Percentiles rank a stretch among this genome's conserved stretches.
These are phyloP conservation scores for Sceliomorpha sp. DNA, from an alignment of 2,888 invertebrate genomes.

Conservation along the genomic window DNA sequence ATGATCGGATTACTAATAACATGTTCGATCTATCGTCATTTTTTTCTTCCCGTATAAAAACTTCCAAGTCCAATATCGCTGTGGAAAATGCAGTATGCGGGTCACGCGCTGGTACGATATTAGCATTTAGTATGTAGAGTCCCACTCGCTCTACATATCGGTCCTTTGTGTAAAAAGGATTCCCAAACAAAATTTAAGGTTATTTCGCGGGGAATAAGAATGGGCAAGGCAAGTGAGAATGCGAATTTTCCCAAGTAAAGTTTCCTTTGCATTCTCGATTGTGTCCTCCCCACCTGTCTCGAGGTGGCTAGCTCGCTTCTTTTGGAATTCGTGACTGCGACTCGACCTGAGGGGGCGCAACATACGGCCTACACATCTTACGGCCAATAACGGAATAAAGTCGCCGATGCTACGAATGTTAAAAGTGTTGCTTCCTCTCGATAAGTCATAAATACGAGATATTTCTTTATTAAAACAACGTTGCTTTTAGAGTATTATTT, in stretches of 20 bases:
- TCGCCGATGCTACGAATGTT: conserved; percentile 40
- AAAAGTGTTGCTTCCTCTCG: no score
- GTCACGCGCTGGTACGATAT: conserved; percentile 77
- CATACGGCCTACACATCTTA: conserved; percentile 45
- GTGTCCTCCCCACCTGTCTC: conserved; percentile 37
- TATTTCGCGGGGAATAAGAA: conserved; percentile 78
- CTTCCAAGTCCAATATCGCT: conserved; percentile 21
- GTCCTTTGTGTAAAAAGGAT: conserved; percentile 79
- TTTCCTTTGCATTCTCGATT: conserved; percentile 57
- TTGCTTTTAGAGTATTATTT: no score
- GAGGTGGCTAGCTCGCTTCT: conserved; percentile 22
- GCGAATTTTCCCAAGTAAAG: conserved; percentile 45
- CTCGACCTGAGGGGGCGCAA: conserved; percentile 35
- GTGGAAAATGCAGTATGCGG: conserved; percentile 61
- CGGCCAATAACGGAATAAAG: conserved; percentile 47
- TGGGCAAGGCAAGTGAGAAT: conserved; percentile 61
- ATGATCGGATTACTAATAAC: no score
- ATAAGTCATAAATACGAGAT: no score
- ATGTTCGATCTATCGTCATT: not conserved
- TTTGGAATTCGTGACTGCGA: conserved; percentile 58
- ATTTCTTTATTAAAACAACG: no score
- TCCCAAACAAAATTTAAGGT: conserved; percentile 79
- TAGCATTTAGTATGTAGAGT: conserved; percentile 77
- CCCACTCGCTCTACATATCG: conserved; percentile 76
- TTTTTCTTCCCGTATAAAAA: conserved; percentile 1